Conservation (phyloP, 2,113 vertebrate genomes). For the Caranx ignobilis region DNA sequence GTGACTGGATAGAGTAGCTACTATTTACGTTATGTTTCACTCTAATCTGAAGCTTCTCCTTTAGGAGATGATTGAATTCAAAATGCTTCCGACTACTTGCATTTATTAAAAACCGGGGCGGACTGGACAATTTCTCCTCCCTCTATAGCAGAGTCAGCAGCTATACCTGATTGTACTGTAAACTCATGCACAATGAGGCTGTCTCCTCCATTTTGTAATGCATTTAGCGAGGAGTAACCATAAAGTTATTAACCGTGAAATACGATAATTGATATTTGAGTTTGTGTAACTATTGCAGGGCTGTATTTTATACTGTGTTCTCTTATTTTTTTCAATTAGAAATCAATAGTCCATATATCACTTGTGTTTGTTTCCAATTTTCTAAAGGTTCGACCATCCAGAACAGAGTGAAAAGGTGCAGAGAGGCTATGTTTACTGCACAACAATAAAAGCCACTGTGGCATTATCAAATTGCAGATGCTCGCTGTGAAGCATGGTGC, state of each 20-base stretch:
- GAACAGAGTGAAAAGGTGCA: conserved; percentile 26
- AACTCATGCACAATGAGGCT: neutral
- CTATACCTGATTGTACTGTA: conserved; percentile 3
- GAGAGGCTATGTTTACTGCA: conserved; percentile 29
- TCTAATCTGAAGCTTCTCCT: neutral
- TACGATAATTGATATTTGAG: too few species aligned
- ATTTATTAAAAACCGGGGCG: conserved; percentile 9
- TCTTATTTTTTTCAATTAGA: too few species aligned
- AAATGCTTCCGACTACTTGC: neutral
- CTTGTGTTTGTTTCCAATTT: neutral
- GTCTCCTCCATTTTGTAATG: neutral
- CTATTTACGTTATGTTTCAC: neutral
- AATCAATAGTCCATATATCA: too few species aligned
- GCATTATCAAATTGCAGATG: conserved; percentile 45
- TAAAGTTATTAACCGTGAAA: too few species aligned
- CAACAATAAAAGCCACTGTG: conserved; percentile 17
- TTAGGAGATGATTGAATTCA: neutral
- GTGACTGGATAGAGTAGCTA: neutral
- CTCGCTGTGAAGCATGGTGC: conserved; percentile 16
- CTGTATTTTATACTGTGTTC: too few species aligned
- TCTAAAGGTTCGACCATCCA: conserved; percentile 12
- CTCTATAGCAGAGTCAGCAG: conserved; percentile 15
- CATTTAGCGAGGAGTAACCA: too few species aligned
- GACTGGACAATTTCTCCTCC: conserved; percentile 12
- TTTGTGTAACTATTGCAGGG: neutral